phyloP scores from a whole-genome alignment of 2,113 vertebrate species.

The Polypterus bichir region DNA sequence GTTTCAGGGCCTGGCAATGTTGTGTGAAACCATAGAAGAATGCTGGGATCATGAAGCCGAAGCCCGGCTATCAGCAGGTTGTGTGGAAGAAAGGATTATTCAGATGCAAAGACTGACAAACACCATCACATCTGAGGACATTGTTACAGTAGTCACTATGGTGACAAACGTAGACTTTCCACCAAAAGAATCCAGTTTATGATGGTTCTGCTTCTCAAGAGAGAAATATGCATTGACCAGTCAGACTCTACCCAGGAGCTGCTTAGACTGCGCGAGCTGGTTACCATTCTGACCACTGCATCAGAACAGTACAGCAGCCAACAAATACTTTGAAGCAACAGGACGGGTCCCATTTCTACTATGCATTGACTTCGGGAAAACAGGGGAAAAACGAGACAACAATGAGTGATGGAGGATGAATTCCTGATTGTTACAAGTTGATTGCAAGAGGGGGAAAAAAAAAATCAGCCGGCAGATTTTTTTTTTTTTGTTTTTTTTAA shows the following conservation, averaged over 20 bases:
- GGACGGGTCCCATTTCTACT: constrained; percentile 1
- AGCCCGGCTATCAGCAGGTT: constrained; percentile 85
- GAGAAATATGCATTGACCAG: constrained; percentile 28
- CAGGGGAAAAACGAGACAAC: background rate
- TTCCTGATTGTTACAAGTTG: no score
- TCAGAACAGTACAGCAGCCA: constrained; percentile 13
- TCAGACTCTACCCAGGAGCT: constrained; percentile 53
- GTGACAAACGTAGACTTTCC: constrained; percentile 97
- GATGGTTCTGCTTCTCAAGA: constrained; percentile 52
- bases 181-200: constrained; percentile 98
- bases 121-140: constrained; percentile 86
- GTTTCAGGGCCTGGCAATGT: constrained; percentile 81
- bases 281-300: constrained; percentile 11
- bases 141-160: constrained; percentile 95
- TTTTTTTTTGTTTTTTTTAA: background rate
- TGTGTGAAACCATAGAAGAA: constrained; percentile 93
- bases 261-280: constrained; percentile 42
- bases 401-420: no score
- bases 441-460: background rate
- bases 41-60: constrained; percentile 98
- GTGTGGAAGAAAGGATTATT: constrained; percentile 87
- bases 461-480: background rate
- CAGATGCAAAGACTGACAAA: constrained; percentile 90
- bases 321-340: background rate
- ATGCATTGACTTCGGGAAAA: constrained; percentile 8